Evolutionary conservation across 2,113 vertebrate genomes (phyloP).

Genomic region (Egretta garzetta): DNA sequence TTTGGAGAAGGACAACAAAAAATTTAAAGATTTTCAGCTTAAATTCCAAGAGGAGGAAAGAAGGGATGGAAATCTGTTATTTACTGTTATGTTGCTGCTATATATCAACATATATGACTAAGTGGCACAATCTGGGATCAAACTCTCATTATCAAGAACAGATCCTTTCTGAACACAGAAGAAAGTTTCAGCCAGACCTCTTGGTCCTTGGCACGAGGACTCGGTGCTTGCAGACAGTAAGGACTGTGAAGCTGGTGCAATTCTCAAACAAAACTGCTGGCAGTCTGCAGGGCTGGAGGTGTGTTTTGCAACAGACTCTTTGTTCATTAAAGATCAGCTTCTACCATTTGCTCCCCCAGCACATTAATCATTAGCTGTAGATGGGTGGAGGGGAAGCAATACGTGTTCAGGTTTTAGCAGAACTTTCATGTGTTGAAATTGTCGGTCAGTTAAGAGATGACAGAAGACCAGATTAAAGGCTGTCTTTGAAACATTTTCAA

Average conservation of each 20-base stretch:
- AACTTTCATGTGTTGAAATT: background rate
- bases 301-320: background rate
- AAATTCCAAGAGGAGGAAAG: background rate
- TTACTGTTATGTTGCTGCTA: background rate
- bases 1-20: background rate
- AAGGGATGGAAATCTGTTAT: constrained; percentile 12
- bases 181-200: background rate
- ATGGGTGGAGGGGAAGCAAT: background rate
- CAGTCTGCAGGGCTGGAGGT: background rate
- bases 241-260: background rate
- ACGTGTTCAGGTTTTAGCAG: background rate
- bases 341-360: background rate
- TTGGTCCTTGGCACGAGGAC: background rate
- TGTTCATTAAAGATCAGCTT: background rate
- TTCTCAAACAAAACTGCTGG: background rate
- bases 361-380: background rate
- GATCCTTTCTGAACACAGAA: background rate
- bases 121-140: background rate
- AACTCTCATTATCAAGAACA: background rate
- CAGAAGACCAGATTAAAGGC: background rate
- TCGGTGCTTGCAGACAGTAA: background rate
- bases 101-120: background rate
- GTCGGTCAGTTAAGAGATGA: background rate
- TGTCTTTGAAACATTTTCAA: background rate
- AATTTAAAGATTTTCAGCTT: background rate